Percentiles rank a stretch among this genome's conserved stretches.
These are phyloP conservation scores for Harpegnathos saltator DNA, from an alignment of 1,140 invertebrate genomes.

Conservation along the genomic window DNA sequence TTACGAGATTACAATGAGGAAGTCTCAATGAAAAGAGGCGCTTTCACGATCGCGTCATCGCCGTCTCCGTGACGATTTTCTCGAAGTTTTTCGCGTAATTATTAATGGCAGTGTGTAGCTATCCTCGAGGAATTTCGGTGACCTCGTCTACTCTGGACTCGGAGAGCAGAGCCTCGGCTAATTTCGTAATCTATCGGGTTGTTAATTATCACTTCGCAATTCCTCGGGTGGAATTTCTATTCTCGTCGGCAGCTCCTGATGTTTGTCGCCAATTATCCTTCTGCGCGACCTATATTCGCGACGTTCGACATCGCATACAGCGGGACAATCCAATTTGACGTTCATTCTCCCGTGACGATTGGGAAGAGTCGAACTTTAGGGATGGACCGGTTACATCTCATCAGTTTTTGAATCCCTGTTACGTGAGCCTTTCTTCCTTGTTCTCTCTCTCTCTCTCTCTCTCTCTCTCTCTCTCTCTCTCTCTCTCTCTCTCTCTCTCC, in stretches of 20 bases:
- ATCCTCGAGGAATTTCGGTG: background rate
- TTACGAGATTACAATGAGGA: no score
- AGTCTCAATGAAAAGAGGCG: background rate
- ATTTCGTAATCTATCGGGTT: slow-evolving; percentile 19
- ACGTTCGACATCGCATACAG: background rate
- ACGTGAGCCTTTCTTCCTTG: background rate
- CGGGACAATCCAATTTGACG: background rate
- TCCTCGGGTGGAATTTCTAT: background rate
- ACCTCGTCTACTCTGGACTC: background rate
- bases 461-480: no score
- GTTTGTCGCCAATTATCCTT: slow-evolving; percentile 13
- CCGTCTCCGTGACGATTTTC: background rate
- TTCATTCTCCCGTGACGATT: background rate
- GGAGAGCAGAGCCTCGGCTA: slow-evolving; percentile 1
- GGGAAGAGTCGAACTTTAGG: background rate
- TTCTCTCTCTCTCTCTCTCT: no score
- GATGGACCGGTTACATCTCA: slow-evolving; percentile 24
- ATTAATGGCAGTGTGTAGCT: slow-evolving; percentile 37
- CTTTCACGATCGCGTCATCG: background rate
- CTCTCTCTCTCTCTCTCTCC: no score
- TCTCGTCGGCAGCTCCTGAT: slow-evolving; percentile 26
- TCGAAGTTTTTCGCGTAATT: background rate
- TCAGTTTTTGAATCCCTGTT: slow-evolving; percentile 21
- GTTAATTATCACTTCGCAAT: slow-evolving; percentile 13
- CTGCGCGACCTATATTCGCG: background rate